A percentile compares a stretch with the other conserved stretches of the same genome.
phyloP scores from a whole-genome alignment of 2,797 vertebrate genomes.

The Euthynnus affinis region DNA sequence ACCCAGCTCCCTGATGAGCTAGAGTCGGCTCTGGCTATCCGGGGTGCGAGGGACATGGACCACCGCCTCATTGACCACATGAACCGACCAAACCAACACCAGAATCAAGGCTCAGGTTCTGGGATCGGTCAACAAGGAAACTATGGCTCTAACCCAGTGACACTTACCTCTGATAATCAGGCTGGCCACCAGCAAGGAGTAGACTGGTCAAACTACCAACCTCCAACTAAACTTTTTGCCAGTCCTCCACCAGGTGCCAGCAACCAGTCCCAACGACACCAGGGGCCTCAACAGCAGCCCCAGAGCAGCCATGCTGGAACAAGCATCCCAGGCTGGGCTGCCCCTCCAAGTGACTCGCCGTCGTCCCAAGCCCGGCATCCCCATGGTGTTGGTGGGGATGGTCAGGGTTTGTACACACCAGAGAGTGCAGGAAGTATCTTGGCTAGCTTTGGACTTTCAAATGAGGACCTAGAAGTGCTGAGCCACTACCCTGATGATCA shows the following conservation, averaged over 20 bases:
- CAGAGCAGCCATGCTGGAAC: slow-evolving; percentile 58
- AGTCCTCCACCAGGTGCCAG: slow-evolving; percentile 35
- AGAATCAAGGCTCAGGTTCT: slow-evolving; percentile 77
- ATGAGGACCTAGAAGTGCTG: slow-evolving; percentile 93
- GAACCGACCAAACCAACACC: slow-evolving; percentile 61
- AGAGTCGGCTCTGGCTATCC: slow-evolving; percentile 79
- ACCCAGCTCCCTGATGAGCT: slow-evolving; percentile 80
- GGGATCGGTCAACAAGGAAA: slow-evolving; percentile 82
- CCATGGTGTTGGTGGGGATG: slow-evolving; percentile 52
- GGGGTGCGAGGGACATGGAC: slow-evolving; percentile 76
- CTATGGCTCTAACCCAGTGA: slow-evolving; percentile 66
- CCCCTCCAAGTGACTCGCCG: slow-evolving; percentile 39
- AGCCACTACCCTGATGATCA: slow-evolving; percentile 95
- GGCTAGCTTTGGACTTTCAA: slow-evolving; percentile 94
- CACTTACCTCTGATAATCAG: slow-evolving; percentile 69
- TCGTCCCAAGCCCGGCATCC: slow-evolving; percentile 47
- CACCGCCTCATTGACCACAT: slow-evolving; percentile 76
- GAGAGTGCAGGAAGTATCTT: slow-evolving; percentile 94
- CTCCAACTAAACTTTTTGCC: slow-evolving; percentile 77
- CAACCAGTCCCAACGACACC: slow-evolving; percentile 59
- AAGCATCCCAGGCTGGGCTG: slow-evolving; percentile 62
- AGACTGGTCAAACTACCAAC: slow-evolving; percentile 79
- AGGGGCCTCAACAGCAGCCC: slow-evolving; percentile 57
- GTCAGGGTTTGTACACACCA: slow-evolving; percentile 88
- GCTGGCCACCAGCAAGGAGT: slow-evolving; percentile 63